These are phyloP conservation scores for Oedothorax gibbosus DNA, from an alignment of 1,140 invertebrate species.

Conservation along the genomic window DNA sequence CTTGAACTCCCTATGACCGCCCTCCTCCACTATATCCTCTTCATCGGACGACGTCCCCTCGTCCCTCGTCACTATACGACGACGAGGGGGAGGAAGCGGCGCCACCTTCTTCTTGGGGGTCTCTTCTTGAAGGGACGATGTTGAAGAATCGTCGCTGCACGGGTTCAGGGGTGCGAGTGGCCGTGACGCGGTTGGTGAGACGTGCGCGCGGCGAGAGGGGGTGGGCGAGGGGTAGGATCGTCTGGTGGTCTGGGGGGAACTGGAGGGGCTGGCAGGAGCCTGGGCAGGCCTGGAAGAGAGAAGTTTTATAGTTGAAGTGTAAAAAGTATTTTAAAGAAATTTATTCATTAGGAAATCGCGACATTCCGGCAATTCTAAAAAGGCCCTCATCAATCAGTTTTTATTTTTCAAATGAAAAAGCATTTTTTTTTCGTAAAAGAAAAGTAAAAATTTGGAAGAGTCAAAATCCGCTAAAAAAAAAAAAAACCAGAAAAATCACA, in stretches of 20 bases:
- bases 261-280: conserved; percentile 20
- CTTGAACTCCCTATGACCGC: background rate
- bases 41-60: conserved; percentile 23
- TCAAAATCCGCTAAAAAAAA: too few species aligned
- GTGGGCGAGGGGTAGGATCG: conserved; percentile 41
- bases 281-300: conserved; percentile 29
- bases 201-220: background rate
- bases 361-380: too few species aligned
- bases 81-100: background rate
- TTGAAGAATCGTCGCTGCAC: conserved; percentile 30
- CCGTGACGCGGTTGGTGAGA: conserved; percentile 17
- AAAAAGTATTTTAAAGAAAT: too few species aligned
- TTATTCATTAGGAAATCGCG: too few species aligned
- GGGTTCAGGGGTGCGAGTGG: background rate
- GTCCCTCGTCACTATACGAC: background rate
- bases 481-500: too few species aligned
- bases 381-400: too few species aligned
- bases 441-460: too few species aligned
- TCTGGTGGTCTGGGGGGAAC: conserved; percentile 16
- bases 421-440: too few species aligned
- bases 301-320: too few species aligned
- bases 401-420: too few species aligned
- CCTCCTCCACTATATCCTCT: background rate
- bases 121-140: conserved; percentile 27
- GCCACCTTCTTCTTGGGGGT: conserved; percentile 4